A percentile compares a stretch with the other conserved stretches of the same genome.
Conservation (phyloP, 2,113 vertebrate genomes). For the Mesembrinibis cayennensis region DNA sequence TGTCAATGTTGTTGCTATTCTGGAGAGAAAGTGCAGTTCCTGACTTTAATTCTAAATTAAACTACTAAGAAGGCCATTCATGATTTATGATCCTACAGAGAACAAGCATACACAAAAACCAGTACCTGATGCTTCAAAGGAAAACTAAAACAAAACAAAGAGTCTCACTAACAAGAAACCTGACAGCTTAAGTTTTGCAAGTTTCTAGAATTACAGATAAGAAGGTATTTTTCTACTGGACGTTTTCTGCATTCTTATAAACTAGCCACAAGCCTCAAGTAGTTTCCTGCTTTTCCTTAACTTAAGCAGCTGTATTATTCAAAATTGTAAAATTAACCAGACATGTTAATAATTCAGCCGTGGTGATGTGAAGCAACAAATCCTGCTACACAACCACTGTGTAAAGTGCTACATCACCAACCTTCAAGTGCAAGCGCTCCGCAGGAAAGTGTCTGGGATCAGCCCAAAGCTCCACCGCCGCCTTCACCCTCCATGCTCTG, state of each 20-base stretch:
- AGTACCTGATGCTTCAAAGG: not conserved
- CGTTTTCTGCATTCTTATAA: not conserved
- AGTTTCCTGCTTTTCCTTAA: not conserved
- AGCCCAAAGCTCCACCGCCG: fast-evolving
- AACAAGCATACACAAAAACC: not conserved
- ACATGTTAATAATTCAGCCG: fast-evolving
- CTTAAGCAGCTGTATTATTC: fast-evolving
- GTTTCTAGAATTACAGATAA: not conserved
- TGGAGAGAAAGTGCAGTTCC: not conserved
- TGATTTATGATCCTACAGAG: not conserved
- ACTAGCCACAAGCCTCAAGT: not conserved
- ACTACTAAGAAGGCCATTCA: not conserved
- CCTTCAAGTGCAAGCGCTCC: not conserved
- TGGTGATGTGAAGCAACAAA: not conserved
- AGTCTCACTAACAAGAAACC: not conserved
- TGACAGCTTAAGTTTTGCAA: not conserved
- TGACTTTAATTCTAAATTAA: not conserved
- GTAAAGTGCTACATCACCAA: not conserved
- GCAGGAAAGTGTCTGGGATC: fast-evolving
- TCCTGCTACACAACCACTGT: fast-evolving
- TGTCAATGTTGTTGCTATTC: not conserved
- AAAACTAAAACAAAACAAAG: not conserved
- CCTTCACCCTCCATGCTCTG: not conserved
- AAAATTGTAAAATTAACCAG: not conserved
- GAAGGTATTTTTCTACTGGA: not conserved